These are phyloP conservation scores for Deroplatys truncata DNA, from an alignment of 2,888 invertebrate species.

Conservation along the genomic window DNA sequence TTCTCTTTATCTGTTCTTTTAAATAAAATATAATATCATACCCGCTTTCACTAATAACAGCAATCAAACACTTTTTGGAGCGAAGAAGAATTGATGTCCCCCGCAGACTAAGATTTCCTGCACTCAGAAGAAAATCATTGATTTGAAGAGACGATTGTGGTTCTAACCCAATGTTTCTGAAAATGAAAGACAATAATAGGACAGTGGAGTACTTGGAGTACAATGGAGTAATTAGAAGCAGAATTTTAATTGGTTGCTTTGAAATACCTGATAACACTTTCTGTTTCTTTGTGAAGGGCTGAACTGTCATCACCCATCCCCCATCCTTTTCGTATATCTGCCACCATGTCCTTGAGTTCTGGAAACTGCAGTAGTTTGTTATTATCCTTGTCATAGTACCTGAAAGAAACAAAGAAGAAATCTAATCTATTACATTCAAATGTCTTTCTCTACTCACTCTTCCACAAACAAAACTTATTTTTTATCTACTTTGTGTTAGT, in stretches of 20 bases:
- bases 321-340: neutral
- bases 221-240: neutral
- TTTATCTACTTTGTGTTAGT: too few species aligned
- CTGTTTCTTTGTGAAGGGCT: neutral
- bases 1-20: too few species aligned
- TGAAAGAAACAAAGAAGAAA: neutral
- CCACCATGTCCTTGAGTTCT: neutral
- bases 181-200: neutral
- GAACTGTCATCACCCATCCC: neutral
- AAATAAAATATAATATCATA: neutral
- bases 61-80: neutral
- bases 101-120: neutral
- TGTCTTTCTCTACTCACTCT: too few species aligned
- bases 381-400: neutral
- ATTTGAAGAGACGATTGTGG: neutral
- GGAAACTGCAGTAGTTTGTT: neutral
- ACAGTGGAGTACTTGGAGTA: neutral
- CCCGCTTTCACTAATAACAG: neutral
- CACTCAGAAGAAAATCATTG: neutral
- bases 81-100: neutral
- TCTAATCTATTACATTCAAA: too few species aligned
- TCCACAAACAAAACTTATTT: too few species aligned
- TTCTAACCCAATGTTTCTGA: neutral
- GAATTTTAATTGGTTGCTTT: neutral
- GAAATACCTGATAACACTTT: neutral